Evolutionary conservation across 2,113 vertebrate genomes (phyloP).

Genomic region (Gavia stellata): DNA sequence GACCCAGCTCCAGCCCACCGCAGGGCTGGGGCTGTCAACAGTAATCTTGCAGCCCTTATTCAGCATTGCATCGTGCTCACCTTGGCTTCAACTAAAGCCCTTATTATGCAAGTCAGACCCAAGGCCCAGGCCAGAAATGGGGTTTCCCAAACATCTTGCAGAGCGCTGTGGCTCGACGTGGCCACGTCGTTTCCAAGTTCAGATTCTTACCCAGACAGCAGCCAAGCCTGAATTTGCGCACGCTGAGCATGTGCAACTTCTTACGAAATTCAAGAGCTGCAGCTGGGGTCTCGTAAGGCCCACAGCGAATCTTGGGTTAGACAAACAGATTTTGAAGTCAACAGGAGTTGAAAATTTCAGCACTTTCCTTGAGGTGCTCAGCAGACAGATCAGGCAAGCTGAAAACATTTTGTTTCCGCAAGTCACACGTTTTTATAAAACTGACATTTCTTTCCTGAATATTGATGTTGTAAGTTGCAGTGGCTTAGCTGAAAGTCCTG

Average conservation of each 20-base stretch:
- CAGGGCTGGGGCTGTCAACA: not conserved
- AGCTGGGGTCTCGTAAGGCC: not conserved
- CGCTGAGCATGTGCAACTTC: not conserved
- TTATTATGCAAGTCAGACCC: not conserved
- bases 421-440: not conserved
- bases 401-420: not conserved
- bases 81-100: not conserved
- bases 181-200: not conserved
- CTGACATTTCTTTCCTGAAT: not conserved
- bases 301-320: not conserved
- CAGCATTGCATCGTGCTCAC: rapidly evolving
- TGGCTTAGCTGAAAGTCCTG: not conserved
- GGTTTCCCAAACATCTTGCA: not conserved
- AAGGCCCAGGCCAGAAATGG: not conserved
- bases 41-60: not conserved
- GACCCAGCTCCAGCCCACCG: not conserved
- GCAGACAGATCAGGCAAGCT: not conserved
- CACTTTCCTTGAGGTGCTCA: not conserved
- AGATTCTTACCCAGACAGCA: not conserved
- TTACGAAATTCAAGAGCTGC: not conserved
- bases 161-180: not conserved
- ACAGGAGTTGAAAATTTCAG: not conserved
- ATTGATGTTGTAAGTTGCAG: not conserved
- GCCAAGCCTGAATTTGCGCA: not conserved
- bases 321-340: not conserved